Base-by-base conservation (phyloP, 2,888 invertebrate genomes). In the Dexiosoma caninum region DNA sequence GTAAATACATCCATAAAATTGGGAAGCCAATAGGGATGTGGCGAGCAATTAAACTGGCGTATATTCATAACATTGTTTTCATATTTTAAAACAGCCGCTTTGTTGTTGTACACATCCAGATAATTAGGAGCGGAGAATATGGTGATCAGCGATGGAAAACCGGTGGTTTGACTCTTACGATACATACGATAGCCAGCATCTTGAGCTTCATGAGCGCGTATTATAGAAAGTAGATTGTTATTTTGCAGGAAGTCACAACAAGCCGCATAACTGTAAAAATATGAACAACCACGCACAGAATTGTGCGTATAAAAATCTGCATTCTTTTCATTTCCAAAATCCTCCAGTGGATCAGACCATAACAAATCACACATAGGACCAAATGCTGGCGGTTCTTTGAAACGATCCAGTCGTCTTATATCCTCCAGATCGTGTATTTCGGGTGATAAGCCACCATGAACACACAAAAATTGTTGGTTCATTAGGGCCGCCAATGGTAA, bases 11-110 rank as follows among this genome's bases (percentile, higher is more conserved):
- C 99, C 99, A 99, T 99, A 92, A 99, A 99, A 92, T 99, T 99
- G 87, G 99, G 99, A 92, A 99, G 92, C 99, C 99, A 99, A 91
- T 99, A 99, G 40, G 99, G 99, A 92, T 99, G 99, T 82, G 98
- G 98, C 86, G 98, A 98, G 92, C 98, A 99, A 92, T 99, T 99
- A 92, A 99, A 99, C 93, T 99, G 99, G 89, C 99, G 95, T 89
- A 99, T 99, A 92, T 99, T 99, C 99, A 99, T 99, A 88, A 99
- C 99, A 93, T 99, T 99, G 93, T 99, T 99, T 93, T 99, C 99
- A 92, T 99, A 99, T 92, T 99, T 99, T 90, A 99, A 93, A 91
- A 99, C 99, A 89, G 99, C 99, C 91, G 99, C 99, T 93, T 97
- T 99, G 92, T 99, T 99, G 93, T 99, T 99, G 92, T 99, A 99